Base-by-base conservation (phyloP, 2,113 vertebrate species). In the Leptocoma aspasia region DNA sequence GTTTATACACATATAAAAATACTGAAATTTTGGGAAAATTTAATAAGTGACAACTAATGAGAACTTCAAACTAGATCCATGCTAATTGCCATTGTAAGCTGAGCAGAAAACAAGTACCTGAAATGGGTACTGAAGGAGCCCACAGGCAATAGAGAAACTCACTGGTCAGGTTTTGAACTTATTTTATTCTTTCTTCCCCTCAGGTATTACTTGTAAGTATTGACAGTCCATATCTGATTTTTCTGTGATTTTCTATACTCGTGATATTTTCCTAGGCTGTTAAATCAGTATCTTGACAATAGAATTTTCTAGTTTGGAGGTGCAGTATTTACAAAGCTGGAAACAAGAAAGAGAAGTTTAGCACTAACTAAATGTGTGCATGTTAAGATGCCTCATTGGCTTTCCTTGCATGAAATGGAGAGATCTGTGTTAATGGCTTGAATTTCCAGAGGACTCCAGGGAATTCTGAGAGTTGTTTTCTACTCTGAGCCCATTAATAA, bases 401-500 rank as follows among this genome's bases (percentile, higher is more conserved):
- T 92, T 92, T 83, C 71, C 47, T 26, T 23, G 22, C 30, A 66
- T 45, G 64, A 78, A 35, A 56, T 28, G 33, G 16, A 59, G 42
- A 94, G 56, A 76, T 72, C 66, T 82, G 45, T 63, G 47, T 63
- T 90, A 93, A 90, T 54, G 45, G 50, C 35, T 52, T 88, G 79
- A 78, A 53, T 92, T 81, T 83, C 60, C 72, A 86, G 39, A 75
- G 35, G 76, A 42, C 76, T 86, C 39, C 9, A 78, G 91, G 89
- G 80, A 94, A 66, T 92, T 90, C 64, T 70, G 59, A 88, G 71
- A 70, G 26, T 85, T 92, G 57, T 82, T 95, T 85, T 69, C 71
- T 90, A 15, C 80, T 72, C 92, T 83, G 39, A 20, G 63, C 45
- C 71, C 89, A 86, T 90, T 83, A 86, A 93, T 65, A 95, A 90